These are phyloP conservation scores for Sinocyclocheilus anophthalmus DNA, from an alignment of 2,113 vertebrate genomes.

Conservation along the genomic window DNA sequence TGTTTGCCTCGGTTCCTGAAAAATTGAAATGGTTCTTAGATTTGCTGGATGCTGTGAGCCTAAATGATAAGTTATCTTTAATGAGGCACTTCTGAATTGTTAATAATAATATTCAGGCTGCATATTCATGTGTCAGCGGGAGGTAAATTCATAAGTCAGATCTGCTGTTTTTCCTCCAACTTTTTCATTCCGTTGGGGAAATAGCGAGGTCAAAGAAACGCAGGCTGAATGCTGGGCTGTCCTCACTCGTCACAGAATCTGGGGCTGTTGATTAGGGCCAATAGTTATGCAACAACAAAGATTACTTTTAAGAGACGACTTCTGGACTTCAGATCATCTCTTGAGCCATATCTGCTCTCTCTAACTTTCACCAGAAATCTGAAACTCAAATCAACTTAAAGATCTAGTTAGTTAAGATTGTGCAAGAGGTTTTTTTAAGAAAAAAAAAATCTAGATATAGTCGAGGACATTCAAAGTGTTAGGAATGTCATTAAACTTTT, in stretches of 20 bases:
- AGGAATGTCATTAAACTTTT: not conserved
- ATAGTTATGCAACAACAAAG: constrained; percentile 40
- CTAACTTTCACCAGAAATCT: not conserved
- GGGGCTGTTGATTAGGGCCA: constrained; percentile 31
- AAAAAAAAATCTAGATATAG: not conserved
- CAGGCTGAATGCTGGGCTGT: constrained; percentile 22
- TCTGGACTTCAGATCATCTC: not conserved
- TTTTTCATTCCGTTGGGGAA: constrained; percentile 8
- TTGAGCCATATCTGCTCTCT: not conserved
- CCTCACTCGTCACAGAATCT: constrained; percentile 31
- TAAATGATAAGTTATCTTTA: constrained; percentile 40
- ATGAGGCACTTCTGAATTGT: constrained; percentile 42
- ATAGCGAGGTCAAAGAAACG: constrained; percentile 32
- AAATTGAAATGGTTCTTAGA: constrained; percentile 29
- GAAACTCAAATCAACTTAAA: not conserved
- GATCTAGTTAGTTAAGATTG: not conserved
- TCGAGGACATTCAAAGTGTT: not conserved
- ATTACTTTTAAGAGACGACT: constrained; percentile 37
- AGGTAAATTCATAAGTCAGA: constrained; percentile 24
- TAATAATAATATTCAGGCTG: constrained; percentile 48
- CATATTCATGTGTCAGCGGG: constrained; percentile 54
- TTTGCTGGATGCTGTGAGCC: constrained; percentile 37
- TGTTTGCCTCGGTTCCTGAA: not conserved
- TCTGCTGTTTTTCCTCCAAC: constrained; percentile 34
- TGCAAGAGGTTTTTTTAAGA: not conserved